Base-by-base conservation (phyloP, 2,888 invertebrate species). In the Papilio gigon region DNA sequence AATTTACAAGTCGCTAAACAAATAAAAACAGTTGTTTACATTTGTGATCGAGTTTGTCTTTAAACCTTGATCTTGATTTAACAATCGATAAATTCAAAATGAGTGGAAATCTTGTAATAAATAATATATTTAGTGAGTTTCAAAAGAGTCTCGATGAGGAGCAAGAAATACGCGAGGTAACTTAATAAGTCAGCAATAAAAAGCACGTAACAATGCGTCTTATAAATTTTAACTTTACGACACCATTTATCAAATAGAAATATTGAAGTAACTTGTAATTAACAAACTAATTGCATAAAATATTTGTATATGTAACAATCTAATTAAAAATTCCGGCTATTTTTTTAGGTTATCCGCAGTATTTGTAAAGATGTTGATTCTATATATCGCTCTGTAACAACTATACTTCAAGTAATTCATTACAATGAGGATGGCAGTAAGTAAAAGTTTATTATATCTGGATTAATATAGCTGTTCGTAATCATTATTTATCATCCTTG, bases 351-450 rank as follows among this genome's bases (percentile, higher is more conserved):
- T 86, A 95, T 96, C 70, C 93, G 95, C n/a, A 89, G 86, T 58
- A 93, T 94, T 66, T 95, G 96, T 62, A 94, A 94, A 79, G 95
- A 96, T 77, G 93, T 97, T 58, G 97, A 98, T 76, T 96, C 96
- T 77, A 91, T 93, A 71, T 94, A 95, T 0, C 93, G 97, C 67
- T 96, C 97, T 85, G 95, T 96, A 33, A 92, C 95, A n/a, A 96
- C 96, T 27, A 88, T 94, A 22, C 88, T 98, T 35, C 97, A 98
- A 91, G 93, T 95, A 25, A 97, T 98, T 72, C 98, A 98, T 79
- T 95, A 95, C 74, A 94, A 94, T 72, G 92, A 94, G 68, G 93
- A 93, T 74, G 94, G 95, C 80, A 94, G 97, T 95, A 89, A 93
- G 93, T 91, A 82, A 72, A 27, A 1, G 74, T 65, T 33, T 37